Base-by-base conservation (phyloP, 2,888 invertebrate species). In the Brachyptera putata region DNA sequence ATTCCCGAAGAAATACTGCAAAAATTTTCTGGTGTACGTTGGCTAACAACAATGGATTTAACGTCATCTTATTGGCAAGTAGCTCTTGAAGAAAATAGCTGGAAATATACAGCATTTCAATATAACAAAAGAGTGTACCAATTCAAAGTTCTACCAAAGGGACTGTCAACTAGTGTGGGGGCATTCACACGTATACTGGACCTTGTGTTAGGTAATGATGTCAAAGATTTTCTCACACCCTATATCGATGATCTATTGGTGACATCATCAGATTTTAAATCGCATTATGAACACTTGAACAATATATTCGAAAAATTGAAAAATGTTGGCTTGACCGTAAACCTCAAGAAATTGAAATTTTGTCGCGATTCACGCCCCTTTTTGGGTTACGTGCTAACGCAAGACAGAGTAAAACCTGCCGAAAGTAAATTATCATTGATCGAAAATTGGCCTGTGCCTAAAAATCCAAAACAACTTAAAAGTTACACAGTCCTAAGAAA, bases 1-100 rank as follows among this genome's bases (percentile, higher is more conserved):
- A 21, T 43, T 11, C 43, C 43, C 14, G 43, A 43, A 3, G 43
- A 43, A 18, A 4, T 21, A 2, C 43, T 43, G 21, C 43, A 43
- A 11, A 2, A 21, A 4, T 43, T 43, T 11, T 43, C 43, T 18
- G 43, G n/a, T 4, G 43, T 2, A 3, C 58, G 25, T 21, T 37
- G 25, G 34, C 34, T 53, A 3, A 50, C 55, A 1, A 22, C 9
- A 2, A 18, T 61, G 2, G 62, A 62, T 48, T 14, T 60, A 9
- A 62, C 59, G 1, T 37, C 39, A 14, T 22, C 39, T 1, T 60
- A 62, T 41, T 61, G 57, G 41, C 62, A 62, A 21, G 18, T 62
- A 1, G 16, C 4, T 2, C 18, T 62, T 11, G 14, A 14, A 1
- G 1, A 9, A 1, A n/a, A 18, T 3, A 41, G 53, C 36, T 14